These are phyloP conservation scores for Coregonus clupeaformis DNA, from an alignment of 2,113 vertebrate species.

Conservation along the genomic window DNA sequence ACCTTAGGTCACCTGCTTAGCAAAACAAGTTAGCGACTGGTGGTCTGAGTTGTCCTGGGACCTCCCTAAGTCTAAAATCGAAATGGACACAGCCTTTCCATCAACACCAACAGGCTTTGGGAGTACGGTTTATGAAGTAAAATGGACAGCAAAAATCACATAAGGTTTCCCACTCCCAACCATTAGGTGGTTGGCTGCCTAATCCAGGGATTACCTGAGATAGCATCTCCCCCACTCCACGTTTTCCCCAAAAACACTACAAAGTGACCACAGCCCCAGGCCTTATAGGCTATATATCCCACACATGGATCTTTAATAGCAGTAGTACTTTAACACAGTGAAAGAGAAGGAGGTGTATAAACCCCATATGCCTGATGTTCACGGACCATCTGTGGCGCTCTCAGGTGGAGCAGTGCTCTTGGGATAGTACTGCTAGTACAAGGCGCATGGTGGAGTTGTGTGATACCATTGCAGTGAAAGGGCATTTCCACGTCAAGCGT, in stretches of 20 bases:
- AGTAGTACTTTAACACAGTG: constrained; percentile 65
- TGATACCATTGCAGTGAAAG: too few relatives aligned
- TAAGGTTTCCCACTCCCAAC: constrained; percentile 61
- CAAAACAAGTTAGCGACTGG: constrained; percentile 1
- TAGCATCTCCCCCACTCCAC: constrained; percentile 86
- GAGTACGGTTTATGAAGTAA: constrained; percentile 52
- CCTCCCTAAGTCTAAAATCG: constrained; percentile 28
- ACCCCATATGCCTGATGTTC: constrained; percentile 49
- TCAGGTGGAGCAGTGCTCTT: not conserved
- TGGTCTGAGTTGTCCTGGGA: constrained; percentile 58
- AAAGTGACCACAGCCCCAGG: constrained; percentile 79
- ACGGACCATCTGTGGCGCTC: constrained; percentile 16
- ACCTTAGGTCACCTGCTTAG: not conserved
- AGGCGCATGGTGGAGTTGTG: not conserved
- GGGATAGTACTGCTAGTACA: not conserved
- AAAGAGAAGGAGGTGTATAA: constrained; percentile 68
- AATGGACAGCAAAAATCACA: constrained; percentile 45
- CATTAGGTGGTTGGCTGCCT: constrained; percentile 88
- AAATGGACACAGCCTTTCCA: constrained; percentile 47
- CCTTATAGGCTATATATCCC: constrained; percentile 71
- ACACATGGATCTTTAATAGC: constrained; percentile 90
- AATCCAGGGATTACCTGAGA: constrained; percentile 94
- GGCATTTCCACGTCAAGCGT: too few relatives aligned
- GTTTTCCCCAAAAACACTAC: constrained; percentile 73
- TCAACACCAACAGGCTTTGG: constrained; percentile 30